Evolutionary conservation across 2,888 invertebrate species (phyloP), one percentile per base, ranked within the genome.

Genomic region (Conops quadrifasciatus): DNA sequence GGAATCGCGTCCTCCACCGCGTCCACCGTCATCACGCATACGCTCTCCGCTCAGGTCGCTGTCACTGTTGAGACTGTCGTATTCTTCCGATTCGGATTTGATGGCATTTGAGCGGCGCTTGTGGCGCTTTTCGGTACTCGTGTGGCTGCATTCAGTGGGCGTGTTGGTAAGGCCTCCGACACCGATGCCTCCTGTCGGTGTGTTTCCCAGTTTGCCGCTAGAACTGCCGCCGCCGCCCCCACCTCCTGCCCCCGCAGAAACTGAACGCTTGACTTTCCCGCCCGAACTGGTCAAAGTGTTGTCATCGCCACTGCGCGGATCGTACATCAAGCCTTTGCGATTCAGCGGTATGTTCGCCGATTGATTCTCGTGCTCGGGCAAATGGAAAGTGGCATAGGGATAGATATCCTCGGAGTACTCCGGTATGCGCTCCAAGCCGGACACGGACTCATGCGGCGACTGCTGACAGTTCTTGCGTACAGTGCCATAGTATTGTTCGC

Each of bases 331-430:
- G 7, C 81, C 81, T 43, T 82, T 81, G 15, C 83, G 81, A 75
- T 83, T 87, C 13, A 79, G 75, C n/a, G 82, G 78, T 63, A 87
- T 87, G 77, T 88, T 88, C 43, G 86, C 87, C 43, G 88, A 87
- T 77, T 88, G 86, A 77, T 87, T 88, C 79, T 88, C 88, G 83
- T 88, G 87, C 81, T 88, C 88, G 75, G 88, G 88, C 77, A 89
- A 85, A 82, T 89, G 88, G 83, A 89, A 89, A 75, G 89, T 89
- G 68, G 89, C 89, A 81, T 89, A 89, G 67, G 89, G 89, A 83
- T 89, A 89, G 80, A 89, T 89, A 79, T 89, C 89, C 83, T 89
- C 89, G 59, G 89, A 88, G 82, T 88, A 89, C 83, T 89, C 89
- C 72, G 89, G 88, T 79, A 88, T 88, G 73, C 88, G 87, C 80